Evolutionary conservation across 2,113 vertebrate genomes (phyloP), one percentile per base, ranked within the genome.

Genomic region (Elachura formosa): DNA sequence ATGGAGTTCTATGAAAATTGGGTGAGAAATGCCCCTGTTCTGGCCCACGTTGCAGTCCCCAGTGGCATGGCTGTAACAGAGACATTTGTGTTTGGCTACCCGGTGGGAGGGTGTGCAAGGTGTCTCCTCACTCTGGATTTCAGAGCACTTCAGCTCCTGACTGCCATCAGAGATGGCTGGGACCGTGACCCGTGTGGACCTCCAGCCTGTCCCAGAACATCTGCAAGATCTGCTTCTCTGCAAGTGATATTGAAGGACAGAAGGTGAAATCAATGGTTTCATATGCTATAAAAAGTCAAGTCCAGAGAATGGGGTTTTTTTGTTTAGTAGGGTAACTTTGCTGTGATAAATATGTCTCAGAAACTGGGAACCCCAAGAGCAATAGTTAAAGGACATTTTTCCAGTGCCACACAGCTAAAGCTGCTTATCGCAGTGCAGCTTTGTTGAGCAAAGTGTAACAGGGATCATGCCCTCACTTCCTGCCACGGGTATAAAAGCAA

Each of bases 371-470:
- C 17, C 9, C 66, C 76, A 66, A 78, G 69, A 82, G 45, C 54
- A 79, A 10, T 69, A 77, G 45, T 82, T 95, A 77, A 92, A 95
- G 95, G 89, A 43, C 55, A 66, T 94, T 92, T 69, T 92, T 91
- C 69, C 13, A 10, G 34, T 62, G 87, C 78, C 62, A 77, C 54
- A 64, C 36, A 75, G 49, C 46, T 84, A 61, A 94, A 87, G 72
- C 71, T 62, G 78, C 46, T 90, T 85, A 91, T 48, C 71, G 18
- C 28, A 58, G 49, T 43, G 31, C 19, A 80, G 59, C 75, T 71
- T 74, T 76, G 54, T 61, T 19, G 10, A 51, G 46, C 1, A 0
- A 24, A 76, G 46, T 14, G 82, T 88, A 58, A 80, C 29, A 14
- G 64, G 85, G 71, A 91, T 79, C 0, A 1, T 5, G 13, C 76